Percentiles rank a stretch among this genome's conserved stretches.
phyloP scores from a whole-genome alignment of 1,140 invertebrate species.

The honey bee (Apis mellifera) region Amel_HAv3.1 CM009933.2:6309001-6309500 shows the following conservation, averaged over 20 bases:
- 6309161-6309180: background rate
- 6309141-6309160: background rate
- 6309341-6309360: constrained; percentile 17
- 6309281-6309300: background rate
- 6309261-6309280: background rate
- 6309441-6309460: constrained; percentile 70
- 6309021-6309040: no score
- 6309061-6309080: no score
- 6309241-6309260: background rate
- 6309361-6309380: constrained; percentile 39
- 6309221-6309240: no score
- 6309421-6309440: constrained; percentile 75
- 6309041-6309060: no score
- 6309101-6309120: no score
- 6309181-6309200: background rate
- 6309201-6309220: constrained; percentile 23
- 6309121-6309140: background rate
- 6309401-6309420: constrained; percentile 70
- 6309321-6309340: background rate
- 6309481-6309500: constrained; percentile 47
- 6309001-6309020: no score
- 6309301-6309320: no score
- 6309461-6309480: constrained; percentile 71
- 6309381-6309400: constrained; percentile 59
- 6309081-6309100: no score